Evolutionary conservation across 2,797 vertebrate species (phyloP).

Genomic region (Microhierax caerulescens): DNA sequence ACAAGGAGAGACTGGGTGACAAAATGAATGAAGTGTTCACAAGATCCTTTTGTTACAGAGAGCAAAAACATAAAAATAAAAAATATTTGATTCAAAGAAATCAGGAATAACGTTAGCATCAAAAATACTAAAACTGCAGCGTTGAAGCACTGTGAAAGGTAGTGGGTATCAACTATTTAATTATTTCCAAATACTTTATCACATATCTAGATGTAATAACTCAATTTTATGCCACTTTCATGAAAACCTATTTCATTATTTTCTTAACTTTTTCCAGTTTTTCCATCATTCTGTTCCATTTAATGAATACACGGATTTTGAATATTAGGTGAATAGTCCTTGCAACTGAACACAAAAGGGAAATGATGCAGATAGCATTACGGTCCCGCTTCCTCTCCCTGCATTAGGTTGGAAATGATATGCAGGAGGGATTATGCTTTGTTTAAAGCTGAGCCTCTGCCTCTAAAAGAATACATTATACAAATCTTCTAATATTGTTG

Average conservation of each 20-base stretch:
- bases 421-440: conserved; percentile 75
- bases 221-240: conserved; percentile 54
- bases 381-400: conserved; percentile 42
- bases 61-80: not conserved
- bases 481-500: conserved; percentile 70
- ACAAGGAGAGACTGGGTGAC: not conserved
- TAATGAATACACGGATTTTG: conserved; percentile 55
- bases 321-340: conserved; percentile 32
- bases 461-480: conserved; percentile 77
- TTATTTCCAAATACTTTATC: conserved; percentile 60
- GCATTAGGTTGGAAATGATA: conserved; percentile 72
- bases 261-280: not conserved
- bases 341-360: conserved; percentile 51
- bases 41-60: not conserved
- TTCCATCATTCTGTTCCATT: conserved; percentile 33
- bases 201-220: conserved; percentile 31
- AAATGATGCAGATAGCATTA: conserved; percentile 60
- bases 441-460: conserved; percentile 72
- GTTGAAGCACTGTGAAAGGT: not conserved
- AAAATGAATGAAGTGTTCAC: not conserved
- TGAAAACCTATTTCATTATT: conserved; percentile 55
- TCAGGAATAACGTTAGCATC: not conserved
- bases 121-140: not conserved
- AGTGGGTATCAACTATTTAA: conserved; percentile 50
- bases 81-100: not conserved